These are phyloP conservation scores for Sericinus montela DNA, from an alignment of 2,888 invertebrate species.

Conservation along the genomic window DNA sequence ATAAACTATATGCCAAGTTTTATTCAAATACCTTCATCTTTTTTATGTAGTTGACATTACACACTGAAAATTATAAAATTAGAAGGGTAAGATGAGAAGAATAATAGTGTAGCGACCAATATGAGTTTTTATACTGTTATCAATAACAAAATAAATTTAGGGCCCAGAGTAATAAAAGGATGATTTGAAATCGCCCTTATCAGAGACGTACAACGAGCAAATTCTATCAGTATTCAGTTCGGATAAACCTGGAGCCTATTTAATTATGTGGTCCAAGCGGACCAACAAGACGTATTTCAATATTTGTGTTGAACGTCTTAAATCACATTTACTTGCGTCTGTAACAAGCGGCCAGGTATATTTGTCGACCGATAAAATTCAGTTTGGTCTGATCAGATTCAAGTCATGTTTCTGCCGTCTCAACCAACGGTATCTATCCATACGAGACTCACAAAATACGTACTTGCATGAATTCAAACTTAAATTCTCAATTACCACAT, in stretches of 20 bases:
- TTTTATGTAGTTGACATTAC: too few species aligned
- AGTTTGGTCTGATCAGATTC: constrained; percentile 65
- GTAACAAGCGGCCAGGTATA: constrained; percentile 69
- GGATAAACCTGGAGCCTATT: constrained; percentile 51
- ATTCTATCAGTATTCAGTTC: constrained; percentile 53
- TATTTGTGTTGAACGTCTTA: constrained; percentile 72
- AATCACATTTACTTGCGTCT: constrained; percentile 66
- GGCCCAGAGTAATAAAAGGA: not conserved
- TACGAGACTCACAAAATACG: constrained; percentile 37
- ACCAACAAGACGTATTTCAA: constrained; percentile 62
- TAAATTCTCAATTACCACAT: constrained; percentile 14
- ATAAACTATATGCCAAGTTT: too few species aligned
- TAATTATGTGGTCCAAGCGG: constrained; percentile 52
- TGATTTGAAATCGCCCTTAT: not conserved
- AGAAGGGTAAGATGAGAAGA: too few species aligned
- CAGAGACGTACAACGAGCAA: constrained; percentile 6
- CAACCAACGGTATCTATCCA: constrained; percentile 51
- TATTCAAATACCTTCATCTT: too few species aligned
- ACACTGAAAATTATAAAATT: too few species aligned
- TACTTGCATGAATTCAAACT: constrained; percentile 33
- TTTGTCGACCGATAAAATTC: constrained; percentile 64
- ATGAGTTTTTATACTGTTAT: too few species aligned
- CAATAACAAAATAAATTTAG: not conserved
- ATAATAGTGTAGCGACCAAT: too few species aligned
- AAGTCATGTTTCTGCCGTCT: constrained; percentile 52